Percentiles rank a stretch among this genome's conserved stretches.
Conservation (phyloP, 2,797 vertebrate species). For the Sternarchorhynchus goeldii region DNA sequence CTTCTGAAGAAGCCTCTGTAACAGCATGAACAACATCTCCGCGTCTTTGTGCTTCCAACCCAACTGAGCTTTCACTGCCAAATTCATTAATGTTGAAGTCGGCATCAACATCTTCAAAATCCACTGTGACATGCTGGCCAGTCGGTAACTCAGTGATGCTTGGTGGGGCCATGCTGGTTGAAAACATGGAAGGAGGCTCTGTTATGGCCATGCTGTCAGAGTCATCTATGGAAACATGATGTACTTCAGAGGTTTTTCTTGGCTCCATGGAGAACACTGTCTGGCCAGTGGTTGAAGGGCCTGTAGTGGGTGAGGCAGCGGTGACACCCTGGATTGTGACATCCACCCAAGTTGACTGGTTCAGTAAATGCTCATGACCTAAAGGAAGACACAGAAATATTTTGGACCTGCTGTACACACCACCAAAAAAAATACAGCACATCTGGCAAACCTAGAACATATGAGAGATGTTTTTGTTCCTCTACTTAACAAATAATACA, state of each 20-base stretch:
- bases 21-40: conserved; percentile 59
- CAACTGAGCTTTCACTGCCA: conserved; percentile 34
- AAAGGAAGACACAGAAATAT: conserved; percentile 44
- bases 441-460: background rate
- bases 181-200: conserved; percentile 75
- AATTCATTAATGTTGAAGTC: conserved; percentile 60
- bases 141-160: conserved; percentile 62
- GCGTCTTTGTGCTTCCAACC: conserved; percentile 26
- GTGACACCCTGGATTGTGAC: conserved; percentile 60
- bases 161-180: conserved; percentile 76
- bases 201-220: conserved; percentile 46
- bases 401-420: conserved; percentile 9
- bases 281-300: conserved; percentile 45
- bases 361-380: conserved; percentile 66
- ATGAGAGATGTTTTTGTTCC: background rate
- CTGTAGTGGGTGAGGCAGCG: conserved; percentile 51
- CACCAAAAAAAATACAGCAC: background rate
- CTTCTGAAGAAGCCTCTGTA: conserved; percentile 41
- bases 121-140: conserved; percentile 59
- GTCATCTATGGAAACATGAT: conserved; percentile 25
- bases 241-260: background rate
- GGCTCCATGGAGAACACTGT: conserved; percentile 16
- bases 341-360: conserved; percentile 72
- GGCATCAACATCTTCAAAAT: conserved; percentile 51
- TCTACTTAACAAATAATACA: background rate